These are phyloP conservation scores for Pygoscelis antarcticus DNA, from an alignment of 2,113 vertebrate genomes.

Conservation along the genomic window DNA sequence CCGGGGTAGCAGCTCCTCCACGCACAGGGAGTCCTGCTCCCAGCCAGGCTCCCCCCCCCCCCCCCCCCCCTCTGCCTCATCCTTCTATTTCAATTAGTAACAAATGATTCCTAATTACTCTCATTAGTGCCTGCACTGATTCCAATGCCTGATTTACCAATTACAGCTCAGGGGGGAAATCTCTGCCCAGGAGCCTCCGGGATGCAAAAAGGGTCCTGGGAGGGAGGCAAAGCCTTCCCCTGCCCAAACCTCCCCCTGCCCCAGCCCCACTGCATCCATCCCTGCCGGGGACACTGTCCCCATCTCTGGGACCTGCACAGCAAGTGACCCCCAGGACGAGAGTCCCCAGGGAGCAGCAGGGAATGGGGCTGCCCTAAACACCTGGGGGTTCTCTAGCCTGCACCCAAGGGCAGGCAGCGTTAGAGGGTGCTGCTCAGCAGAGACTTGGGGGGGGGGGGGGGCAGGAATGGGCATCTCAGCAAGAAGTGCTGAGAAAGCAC, in stretches of 20 bases:
- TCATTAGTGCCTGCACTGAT: conserved; percentile 62
- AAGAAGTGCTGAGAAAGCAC: not conserved
- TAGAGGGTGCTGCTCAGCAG: not conserved
- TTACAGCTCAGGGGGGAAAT: conserved; percentile 62
- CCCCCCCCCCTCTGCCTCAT: conserved; percentile 25
- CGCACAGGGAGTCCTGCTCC: not conserved
- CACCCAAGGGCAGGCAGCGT: not conserved
- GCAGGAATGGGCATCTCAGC: not conserved
- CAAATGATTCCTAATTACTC: conserved; percentile 74
- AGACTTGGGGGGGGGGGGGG: not conserved
- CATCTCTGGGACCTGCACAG: not conserved
- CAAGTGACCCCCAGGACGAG: not conserved
- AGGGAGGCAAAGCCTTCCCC: not conserved
- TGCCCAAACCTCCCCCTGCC: not conserved
- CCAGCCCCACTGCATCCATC: not conserved
- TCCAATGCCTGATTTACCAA: conserved; percentile 72
- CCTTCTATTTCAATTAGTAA: conserved; percentile 68
- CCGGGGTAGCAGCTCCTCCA: not conserved
- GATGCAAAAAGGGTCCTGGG: conserved; percentile 23
- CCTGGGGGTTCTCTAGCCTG: not conserved
- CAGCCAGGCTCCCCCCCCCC: not conserved
- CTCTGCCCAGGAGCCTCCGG: not conserved
- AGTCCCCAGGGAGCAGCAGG: not conserved
- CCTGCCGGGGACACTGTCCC: not conserved
- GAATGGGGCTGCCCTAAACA: not conserved